Evolutionary conservation across 1,140 invertebrate species (phyloP).

Genomic region (Leguminivora glycinivorella): DNA sequence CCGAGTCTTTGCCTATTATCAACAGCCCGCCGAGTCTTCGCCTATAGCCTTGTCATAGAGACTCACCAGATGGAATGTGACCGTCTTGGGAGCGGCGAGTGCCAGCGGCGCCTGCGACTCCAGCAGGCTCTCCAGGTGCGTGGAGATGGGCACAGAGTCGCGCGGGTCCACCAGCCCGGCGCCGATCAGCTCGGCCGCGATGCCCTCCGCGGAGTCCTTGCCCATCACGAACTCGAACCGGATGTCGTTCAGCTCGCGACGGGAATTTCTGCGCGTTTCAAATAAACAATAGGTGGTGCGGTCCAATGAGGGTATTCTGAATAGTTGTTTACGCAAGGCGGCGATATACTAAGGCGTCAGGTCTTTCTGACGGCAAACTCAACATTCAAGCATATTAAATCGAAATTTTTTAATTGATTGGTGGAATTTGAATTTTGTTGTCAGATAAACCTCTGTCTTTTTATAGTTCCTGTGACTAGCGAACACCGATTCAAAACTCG

Average conservation of each 20-base stretch:
- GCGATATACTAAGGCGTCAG: no score
- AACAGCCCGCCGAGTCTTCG: constrained; percentile 93
- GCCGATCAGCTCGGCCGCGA: constrained; percentile 95
- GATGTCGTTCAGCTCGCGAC: constrained; percentile 97
- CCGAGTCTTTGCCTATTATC: constrained; percentile 99
- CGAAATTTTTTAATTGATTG: no score
- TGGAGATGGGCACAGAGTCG: constrained; percentile 94
- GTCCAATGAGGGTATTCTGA: no score
- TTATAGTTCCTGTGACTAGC: no score
- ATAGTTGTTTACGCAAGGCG: no score
- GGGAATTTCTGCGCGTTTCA: constrained; percentile 84
- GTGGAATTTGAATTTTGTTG: no score
- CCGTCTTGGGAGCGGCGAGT: constrained; percentile 81
- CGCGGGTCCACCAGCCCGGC: constrained; percentile 95
- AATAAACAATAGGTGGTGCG: no score
- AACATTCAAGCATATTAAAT: no score
- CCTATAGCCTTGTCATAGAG: no score
- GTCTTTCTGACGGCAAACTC: no score
- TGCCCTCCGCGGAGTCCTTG: constrained; percentile 95
- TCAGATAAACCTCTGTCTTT: no score
- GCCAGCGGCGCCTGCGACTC: constrained; percentile 82
- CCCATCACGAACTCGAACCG: constrained; percentile 96
- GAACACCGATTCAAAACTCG: no score
- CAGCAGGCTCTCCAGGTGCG: constrained; percentile 95
- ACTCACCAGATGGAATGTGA: constrained; percentile 96